Evolutionary conservation across 2,113 vertebrate genomes (phyloP).

Genomic region (Hippopotamus amphibius): DNA sequence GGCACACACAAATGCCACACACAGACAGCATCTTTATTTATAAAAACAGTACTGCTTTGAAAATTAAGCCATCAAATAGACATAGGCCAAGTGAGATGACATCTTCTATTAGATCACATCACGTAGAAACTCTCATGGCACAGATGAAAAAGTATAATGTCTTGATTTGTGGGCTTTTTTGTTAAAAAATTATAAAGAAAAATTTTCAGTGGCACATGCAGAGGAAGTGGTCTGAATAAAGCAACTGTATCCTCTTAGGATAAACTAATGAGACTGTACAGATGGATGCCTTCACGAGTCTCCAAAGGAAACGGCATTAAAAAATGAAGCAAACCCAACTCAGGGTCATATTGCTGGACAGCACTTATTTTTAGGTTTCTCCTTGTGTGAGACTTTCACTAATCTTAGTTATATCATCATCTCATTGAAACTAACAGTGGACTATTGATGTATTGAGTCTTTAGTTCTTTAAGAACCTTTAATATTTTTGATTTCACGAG

Average conservation of each 20-base stretch:
- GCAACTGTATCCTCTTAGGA: not conserved
- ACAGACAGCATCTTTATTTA: not conserved
- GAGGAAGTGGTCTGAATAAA: not conserved
- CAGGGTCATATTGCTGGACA: not conserved
- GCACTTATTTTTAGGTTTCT: not conserved
- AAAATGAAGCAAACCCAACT: not conserved
- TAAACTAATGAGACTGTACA: not conserved
- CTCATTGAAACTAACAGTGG: not conserved
- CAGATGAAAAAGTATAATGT: conserved; percentile 5
- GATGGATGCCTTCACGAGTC: not conserved
- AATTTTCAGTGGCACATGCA: not conserved
- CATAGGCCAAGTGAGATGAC: not conserved
- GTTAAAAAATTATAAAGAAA: not conserved
- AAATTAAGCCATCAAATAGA: conserved; percentile 61
- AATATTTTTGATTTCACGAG: not conserved
- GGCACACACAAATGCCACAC: conserved; percentile 25
- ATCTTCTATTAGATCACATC: conserved; percentile 31
- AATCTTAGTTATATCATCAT: not conserved
- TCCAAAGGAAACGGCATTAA: not conserved
- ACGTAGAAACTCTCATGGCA: conserved; percentile 1
- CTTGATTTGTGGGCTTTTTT: conserved; percentile 39
- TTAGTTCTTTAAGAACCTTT: not conserved
- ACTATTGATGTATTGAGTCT: not conserved
- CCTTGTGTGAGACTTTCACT: not conserved
- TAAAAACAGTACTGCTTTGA: conserved; percentile 40